Conservation (phyloP, 1,140 invertebrate species). For the Brachionus rubens region DNA sequence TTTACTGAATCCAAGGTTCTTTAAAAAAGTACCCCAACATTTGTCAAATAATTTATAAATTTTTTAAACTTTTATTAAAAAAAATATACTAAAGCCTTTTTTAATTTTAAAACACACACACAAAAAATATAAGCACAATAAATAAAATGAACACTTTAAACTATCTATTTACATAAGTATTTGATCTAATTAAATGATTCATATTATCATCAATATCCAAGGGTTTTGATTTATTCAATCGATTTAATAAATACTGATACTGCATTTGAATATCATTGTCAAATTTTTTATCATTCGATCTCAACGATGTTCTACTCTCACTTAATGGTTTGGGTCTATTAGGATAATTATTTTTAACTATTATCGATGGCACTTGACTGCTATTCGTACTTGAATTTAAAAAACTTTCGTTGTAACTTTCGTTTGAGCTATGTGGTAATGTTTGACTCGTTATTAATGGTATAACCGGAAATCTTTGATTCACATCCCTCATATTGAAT, state of each 20-base stretch:
- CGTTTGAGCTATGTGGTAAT: background rate
- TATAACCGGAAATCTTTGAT: background rate
- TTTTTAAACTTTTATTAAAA: too few relatives aligned
- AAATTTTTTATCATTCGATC: slow-evolving; percentile 3
- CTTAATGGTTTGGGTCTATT: background rate
- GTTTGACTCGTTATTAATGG: background rate
- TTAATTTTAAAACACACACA: background rate
- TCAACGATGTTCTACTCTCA: background rate
- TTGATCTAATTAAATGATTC: background rate
- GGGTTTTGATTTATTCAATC: slow-evolving; percentile 13
- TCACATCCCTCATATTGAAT: background rate
- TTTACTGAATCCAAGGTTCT: too few relatives aligned
- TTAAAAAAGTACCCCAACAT: too few relatives aligned
- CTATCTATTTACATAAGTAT: slow-evolving; percentile 31
- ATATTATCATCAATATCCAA: slow-evolving; percentile 17
- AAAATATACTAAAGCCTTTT: background rate
- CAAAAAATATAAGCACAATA: too few relatives aligned
- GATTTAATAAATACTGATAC: slow-evolving; percentile 2
- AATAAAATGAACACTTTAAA: too few relatives aligned
- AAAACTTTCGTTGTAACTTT: background rate
- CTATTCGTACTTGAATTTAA: background rate
- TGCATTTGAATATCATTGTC: slow-evolving; percentile 2
- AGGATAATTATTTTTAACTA: background rate
- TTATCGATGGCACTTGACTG: background rate
- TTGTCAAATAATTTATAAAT: too few relatives aligned